Conservation (phyloP, 2,888 invertebrate genomes). For the Xestia ashworthii region DNA sequence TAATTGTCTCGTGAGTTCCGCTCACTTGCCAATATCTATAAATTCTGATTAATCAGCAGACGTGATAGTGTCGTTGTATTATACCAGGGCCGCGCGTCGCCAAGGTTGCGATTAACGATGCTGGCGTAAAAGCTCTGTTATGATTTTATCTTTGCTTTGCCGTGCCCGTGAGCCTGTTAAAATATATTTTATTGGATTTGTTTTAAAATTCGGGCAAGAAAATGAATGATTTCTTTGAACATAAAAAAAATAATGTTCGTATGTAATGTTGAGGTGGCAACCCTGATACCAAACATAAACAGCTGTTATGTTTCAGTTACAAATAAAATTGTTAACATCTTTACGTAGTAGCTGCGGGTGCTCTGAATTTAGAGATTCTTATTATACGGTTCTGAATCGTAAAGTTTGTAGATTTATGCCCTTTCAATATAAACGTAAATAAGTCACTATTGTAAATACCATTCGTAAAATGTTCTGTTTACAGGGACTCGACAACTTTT, state of each 20-base stretch:
- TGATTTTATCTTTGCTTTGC: conserved; percentile 65
- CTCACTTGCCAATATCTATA: conserved; percentile 84
- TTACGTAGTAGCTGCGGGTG: conserved; percentile 66
- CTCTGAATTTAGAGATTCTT: conserved; percentile 67
- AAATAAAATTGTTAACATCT: conserved; percentile 69
- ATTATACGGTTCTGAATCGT: conserved; percentile 63
- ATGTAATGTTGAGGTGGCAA: conserved; percentile 52
- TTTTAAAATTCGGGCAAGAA: conserved; percentile 44
- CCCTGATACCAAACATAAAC: conserved; percentile 66
- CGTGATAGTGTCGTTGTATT: conserved; percentile 72
- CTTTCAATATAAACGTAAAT: conserved; percentile 66
- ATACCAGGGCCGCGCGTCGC: conserved; percentile 67
- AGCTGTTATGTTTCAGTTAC: conserved; percentile 70
- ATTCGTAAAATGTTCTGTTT: conserved; percentile 63
- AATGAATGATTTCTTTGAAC: conserved; percentile 57
- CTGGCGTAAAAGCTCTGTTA: conserved; percentile 64
- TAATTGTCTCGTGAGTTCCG: conserved; percentile 79
- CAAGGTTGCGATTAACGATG: conserved; percentile 73
- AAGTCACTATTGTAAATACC: conserved; percentile 61
- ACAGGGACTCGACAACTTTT: conserved; percentile 61
- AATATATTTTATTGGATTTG: conserved; percentile 54
- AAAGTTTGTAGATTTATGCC: conserved; percentile 67
- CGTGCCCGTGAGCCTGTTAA: conserved; percentile 50
- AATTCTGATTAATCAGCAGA: conserved; percentile 82
- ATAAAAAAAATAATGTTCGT: conserved; percentile 52